Evolutionary conservation across 2,113 vertebrate genomes (phyloP).

Genomic region (Rhinogobius similis): DNA sequence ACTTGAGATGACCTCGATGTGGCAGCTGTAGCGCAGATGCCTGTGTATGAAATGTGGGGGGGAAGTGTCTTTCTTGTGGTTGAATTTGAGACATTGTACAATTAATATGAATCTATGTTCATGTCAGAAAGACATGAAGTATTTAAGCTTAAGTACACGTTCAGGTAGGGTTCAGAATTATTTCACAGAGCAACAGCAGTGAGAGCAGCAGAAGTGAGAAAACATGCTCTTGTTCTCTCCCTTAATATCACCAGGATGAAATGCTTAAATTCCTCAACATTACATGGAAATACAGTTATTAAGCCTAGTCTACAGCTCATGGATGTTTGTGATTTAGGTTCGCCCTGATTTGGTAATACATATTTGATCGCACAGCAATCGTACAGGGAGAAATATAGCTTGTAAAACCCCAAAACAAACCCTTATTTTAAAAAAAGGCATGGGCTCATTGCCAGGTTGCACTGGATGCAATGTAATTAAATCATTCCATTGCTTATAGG

Average conservation of each 20-base stretch:
- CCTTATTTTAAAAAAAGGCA: too few relatives aligned
- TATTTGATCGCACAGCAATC: too few relatives aligned
- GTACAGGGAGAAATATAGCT: too few relatives aligned
- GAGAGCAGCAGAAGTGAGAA: not conserved
- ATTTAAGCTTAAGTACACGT: constrained; percentile 2
- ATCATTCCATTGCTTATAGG: constrained; percentile 52
- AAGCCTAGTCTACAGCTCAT: not conserved
- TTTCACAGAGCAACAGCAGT: constrained; percentile 8
- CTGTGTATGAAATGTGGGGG: not conserved
- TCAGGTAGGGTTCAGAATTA: constrained; percentile 5
- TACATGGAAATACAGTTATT: constrained; percentile 21
- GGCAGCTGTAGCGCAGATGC: constrained; percentile 13
- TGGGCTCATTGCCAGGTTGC: constrained; percentile 18
- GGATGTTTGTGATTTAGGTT: not conserved
- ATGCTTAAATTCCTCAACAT: constrained; percentile 8
- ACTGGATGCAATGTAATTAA: constrained; percentile 53
- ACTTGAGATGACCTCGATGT: not conserved
- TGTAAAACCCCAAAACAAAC: too few relatives aligned
- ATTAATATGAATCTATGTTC: constrained; percentile 10
- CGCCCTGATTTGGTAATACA: not conserved
- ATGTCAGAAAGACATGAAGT: constrained; percentile 1
- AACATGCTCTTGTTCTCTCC: not conserved
- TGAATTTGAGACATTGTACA: constrained; percentile 5
- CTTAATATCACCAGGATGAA: constrained; percentile 23
- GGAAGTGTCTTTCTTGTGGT: constrained; percentile 16